Evolutionary conservation across 2,113 vertebrate species (phyloP).

Genomic region (Sialia sialis): DNA sequence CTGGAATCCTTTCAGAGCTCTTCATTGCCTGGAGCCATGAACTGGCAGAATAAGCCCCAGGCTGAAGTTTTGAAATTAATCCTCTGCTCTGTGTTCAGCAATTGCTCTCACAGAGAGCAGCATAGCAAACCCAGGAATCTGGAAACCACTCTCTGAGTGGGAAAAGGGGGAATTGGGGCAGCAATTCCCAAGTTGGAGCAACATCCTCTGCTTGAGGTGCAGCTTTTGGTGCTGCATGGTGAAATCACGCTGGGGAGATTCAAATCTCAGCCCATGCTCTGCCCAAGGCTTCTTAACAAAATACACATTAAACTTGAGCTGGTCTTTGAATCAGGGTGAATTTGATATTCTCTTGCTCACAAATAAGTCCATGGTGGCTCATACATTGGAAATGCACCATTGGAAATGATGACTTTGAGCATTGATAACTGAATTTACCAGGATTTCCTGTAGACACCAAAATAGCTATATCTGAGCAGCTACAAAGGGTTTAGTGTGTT

Average conservation of each 20-base stretch:
- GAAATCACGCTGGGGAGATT: not conserved
- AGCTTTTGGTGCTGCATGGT: not conserved
- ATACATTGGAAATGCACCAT: no score
- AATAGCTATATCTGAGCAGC: not conserved
- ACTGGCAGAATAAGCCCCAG: not conserved
- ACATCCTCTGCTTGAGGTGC: not conserved
- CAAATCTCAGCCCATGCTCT: not conserved
- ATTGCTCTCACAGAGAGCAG: not conserved
- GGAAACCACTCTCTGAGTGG: not conserved
- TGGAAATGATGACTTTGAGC: not conserved
- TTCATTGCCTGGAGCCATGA: not conserved
- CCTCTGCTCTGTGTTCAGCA: not conserved
- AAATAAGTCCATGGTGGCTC: not conserved
- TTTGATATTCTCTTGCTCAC: not conserved
- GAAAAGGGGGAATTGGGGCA: not conserved
- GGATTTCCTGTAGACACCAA: not conserved
- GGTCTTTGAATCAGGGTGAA: not conserved
- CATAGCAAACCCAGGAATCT: not conserved
- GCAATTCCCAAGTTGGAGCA: not conserved
- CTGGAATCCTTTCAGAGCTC: not conserved
- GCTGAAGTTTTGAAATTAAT: not conserved
- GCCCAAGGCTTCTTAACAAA: not conserved
- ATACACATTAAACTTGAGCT: not conserved
- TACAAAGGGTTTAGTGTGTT: not conserved
- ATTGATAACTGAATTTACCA: not conserved